Evolutionary conservation across 2,888 invertebrate genomes (phyloP), one percentile per base, ranked within the genome.

Genomic region (Yponomeuta plumbellus): DNA sequence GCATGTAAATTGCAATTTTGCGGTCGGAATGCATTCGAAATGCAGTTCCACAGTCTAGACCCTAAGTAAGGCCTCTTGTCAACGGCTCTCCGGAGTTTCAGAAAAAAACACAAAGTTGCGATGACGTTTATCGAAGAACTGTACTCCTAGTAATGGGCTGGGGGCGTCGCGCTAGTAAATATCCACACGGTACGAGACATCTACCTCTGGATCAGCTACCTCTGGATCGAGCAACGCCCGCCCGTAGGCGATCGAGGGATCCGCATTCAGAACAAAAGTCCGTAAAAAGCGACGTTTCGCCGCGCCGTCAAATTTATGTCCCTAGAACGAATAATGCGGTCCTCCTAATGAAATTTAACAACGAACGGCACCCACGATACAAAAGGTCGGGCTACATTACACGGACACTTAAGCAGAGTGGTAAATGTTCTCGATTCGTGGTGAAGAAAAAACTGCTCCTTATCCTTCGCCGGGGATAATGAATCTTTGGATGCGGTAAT

Each of bases 321-420:
- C 44, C 44, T 17, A 17, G 17, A 52, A 52, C 17, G 17, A 17
- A 52, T 62, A 62, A 62, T 34, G 39, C 34, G 26, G 26, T 20
- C 13, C 11, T 39, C 34, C 71, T 81, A 78, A 83, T 83, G 76
- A 78, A 75, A 78, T 80, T 77, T 77, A 71, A 75, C 74, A 69
- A 71, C 73, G 74, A 73, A 70, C 69, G 71, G 69, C 70, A 69
- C 69, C 72, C 66, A 66, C 68, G 62, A 23, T 20, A 39, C 62
- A 34, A 62, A 68, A 68, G 70, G 68, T 67, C 67, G 66, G 73
- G 72, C 70, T 69, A 76, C 77, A 79, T 84, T 81, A 80, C 80
- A 83, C 78, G 84, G 81, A 75, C 74, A 77, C 83, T 84, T 84
- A 83, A 74, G 78, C 80, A 79, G 75, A 77, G 79, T 78, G 76